Conservation (phyloP, 2,113 vertebrate genomes). For the Apaloderma vittatum region DNA sequence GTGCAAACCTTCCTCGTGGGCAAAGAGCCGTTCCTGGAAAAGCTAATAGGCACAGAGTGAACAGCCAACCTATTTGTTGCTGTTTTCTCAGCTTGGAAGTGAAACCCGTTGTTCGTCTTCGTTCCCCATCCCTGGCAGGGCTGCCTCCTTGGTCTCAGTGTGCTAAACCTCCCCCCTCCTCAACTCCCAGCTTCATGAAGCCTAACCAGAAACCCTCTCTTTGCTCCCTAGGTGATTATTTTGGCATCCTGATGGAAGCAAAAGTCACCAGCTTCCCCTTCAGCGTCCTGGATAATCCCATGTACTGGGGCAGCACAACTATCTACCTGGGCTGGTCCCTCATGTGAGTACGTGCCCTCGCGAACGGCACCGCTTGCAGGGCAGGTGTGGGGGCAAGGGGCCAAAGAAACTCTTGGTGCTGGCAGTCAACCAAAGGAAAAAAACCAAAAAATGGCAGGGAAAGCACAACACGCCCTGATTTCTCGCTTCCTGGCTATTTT, state of each 20-base stretch:
- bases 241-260: slow-evolving; percentile 93
- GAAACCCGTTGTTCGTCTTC: not conserved
- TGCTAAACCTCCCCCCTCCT: fast-evolving
- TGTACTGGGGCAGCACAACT: slow-evolving; percentile 97
- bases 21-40: not conserved
- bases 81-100: not conserved
- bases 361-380: fast-evolving
- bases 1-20: not conserved
- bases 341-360: slow-evolving; percentile 83
- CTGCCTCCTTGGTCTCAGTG: not conserved
- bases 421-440: not conserved
- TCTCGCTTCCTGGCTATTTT: not conserved
- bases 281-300: slow-evolving; percentile 90
- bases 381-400: fast-evolving
- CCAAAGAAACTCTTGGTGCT: not conserved
- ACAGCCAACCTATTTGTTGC: not conserved
- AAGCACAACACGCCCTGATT: not conserved
- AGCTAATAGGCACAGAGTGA: not conserved
- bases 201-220: not conserved
- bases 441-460: not conserved
- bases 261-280: slow-evolving; percentile 93
- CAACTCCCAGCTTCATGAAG: fast-evolving
- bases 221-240: slow-evolving; percentile 89
- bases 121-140: not conserved
- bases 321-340: slow-evolving; percentile 94